A percentile compares a stretch with the other conserved stretches of the same genome.
Evolutionary conservation across 2,797 vertebrate genomes (phyloP).

Genomic region (Muscicapa comitata): DNA sequence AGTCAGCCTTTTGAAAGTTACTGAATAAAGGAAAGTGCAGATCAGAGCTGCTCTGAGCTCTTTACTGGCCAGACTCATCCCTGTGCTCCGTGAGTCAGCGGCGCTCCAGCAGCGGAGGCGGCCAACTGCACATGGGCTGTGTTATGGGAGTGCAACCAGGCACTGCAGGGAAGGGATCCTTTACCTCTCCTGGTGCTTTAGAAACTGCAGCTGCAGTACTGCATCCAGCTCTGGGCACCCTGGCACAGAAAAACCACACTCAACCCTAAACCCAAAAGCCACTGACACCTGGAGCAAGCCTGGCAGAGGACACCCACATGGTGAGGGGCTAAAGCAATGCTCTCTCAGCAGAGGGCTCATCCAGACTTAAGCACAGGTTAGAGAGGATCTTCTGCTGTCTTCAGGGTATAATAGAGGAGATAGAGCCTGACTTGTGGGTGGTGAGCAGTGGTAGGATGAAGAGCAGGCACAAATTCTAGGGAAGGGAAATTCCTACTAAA

Average conservation of each 20-base stretch:
- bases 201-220: not conserved
- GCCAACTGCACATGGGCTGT: not conserved
- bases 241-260: not conserved
- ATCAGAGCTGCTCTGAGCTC: not conserved
- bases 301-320: not conserved
- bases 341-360: not conserved
- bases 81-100: not conserved
- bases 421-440: not conserved
- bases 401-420: not conserved
- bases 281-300: not conserved
- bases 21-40: constrained; percentile 20
- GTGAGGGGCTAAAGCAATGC: not conserved
- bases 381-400: not conserved
- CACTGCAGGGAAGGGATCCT: not conserved
- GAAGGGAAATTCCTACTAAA: not conserved
- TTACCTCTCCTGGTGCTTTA: not conserved
- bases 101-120: fast-evolving
- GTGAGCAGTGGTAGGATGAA: not conserved
- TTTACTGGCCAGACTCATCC: not conserved
- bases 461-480: not conserved
- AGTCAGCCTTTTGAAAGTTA: constrained; percentile 37
- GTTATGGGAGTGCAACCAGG: not conserved
- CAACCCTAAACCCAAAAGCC: not conserved
- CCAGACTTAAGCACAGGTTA: not conserved
- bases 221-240: not conserved